A percentile compares a stretch with the other conserved stretches of the same genome.
These are phyloP conservation scores for Lathronympha strigana DNA, from an alignment of 2,888 invertebrate species.

Conservation along the genomic window DNA sequence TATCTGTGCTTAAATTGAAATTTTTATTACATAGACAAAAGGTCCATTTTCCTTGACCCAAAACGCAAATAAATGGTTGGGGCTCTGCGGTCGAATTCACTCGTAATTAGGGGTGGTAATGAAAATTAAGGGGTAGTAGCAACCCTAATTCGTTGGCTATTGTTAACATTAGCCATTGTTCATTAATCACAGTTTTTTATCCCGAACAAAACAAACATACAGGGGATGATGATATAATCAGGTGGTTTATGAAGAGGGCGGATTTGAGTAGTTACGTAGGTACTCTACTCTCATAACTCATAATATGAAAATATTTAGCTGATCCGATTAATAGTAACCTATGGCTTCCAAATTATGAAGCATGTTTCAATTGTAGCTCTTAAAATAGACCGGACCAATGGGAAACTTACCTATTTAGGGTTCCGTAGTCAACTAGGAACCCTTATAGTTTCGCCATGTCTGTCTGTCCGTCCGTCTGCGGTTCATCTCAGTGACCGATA, in stretches of 20 bases:
- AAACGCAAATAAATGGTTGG: slow-evolving; percentile 42
- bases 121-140: slow-evolving; percentile 75
- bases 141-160: slow-evolving; percentile 60
- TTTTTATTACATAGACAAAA: slow-evolving; percentile 7
- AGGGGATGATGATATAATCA: slow-evolving; percentile 43
- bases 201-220: slow-evolving; percentile 53
- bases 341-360: too few relatives aligned
- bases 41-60: slow-evolving; percentile 17
- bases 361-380: too few relatives aligned
- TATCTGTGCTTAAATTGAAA: not conserved
- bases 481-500: too few relatives aligned
- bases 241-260: slow-evolving; percentile 16
- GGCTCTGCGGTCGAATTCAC: slow-evolving; percentile 63
- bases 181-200: slow-evolving; percentile 71
- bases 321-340: too few relatives aligned
- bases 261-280: slow-evolving; percentile 12
- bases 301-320: too few relatives aligned
- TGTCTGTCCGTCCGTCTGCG: too few relatives aligned
- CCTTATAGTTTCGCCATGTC: too few relatives aligned
- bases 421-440: too few relatives aligned
- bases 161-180: slow-evolving; percentile 63
- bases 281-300: too few relatives aligned
- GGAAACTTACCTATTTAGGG: too few relatives aligned
- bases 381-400: too few relatives aligned
- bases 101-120: slow-evolving; percentile 79